A percentile compares a stretch with the other conserved stretches of the same genome.
phyloP scores from a whole-genome alignment of 2,113 vertebrate species.

The Psettodes erumei region DNA sequence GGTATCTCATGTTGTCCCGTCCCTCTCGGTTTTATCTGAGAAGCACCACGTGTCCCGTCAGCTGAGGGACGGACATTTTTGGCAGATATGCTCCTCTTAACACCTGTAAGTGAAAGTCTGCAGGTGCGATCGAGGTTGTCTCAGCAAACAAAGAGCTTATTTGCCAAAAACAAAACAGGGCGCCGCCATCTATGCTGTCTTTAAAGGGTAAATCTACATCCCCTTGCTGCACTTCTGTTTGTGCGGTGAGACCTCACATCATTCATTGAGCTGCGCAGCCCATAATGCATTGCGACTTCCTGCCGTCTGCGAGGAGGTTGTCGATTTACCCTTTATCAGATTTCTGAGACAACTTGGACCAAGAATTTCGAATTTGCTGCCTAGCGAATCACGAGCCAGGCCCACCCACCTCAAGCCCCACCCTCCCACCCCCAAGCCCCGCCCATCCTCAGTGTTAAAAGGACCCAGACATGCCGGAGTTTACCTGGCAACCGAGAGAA shows the following conservation, averaged over 20 bases:
- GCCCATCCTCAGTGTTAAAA: constrained; percentile 66
- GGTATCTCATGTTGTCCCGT: constrained; percentile 23
- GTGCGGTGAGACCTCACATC: not conserved
- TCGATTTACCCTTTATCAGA: not conserved
- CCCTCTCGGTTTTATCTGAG: constrained; percentile 7
- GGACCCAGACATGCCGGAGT: constrained; percentile 80
- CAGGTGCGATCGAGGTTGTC: not conserved
- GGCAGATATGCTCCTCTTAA: constrained; percentile 42
- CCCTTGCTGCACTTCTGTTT: not conserved
- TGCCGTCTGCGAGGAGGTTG: not conserved
- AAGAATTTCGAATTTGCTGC: not conserved
- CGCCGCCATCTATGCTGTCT: not conserved
- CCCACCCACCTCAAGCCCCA: not conserved
- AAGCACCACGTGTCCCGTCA: not conserved
- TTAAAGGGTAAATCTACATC: not conserved
- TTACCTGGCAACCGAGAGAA: constrained; percentile 90
- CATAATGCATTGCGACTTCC: not conserved
- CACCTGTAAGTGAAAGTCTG: not conserved
- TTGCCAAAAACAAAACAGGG: constrained; percentile 16
- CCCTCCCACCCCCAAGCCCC: not conserved
- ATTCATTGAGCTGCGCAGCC: not conserved
- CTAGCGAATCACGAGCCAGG: not conserved
- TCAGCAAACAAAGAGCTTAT: constrained; percentile 35
- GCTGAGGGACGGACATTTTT: not conserved
- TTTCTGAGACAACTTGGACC: not conserved